Percentiles rank a stretch among this genome's conserved stretches.
Evolutionary conservation across 2,797 vertebrate species (phyloP).

Genomic region (Cottoperca gobio): DNA sequence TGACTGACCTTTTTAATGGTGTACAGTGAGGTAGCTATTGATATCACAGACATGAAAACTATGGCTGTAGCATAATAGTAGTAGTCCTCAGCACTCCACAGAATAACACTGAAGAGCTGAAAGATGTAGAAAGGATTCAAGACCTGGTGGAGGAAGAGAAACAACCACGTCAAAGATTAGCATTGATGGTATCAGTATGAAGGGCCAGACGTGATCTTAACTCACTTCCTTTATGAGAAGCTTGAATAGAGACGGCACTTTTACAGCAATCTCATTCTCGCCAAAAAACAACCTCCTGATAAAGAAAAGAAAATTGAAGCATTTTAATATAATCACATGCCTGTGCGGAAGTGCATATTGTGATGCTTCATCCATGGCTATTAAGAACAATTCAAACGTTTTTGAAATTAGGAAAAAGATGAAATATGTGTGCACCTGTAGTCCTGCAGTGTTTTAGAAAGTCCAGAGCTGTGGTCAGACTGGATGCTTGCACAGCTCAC

Average conservation of each 20-base stretch:
- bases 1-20: constrained; percentile 93
- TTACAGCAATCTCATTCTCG: constrained; percentile 94
- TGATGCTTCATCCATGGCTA: not conserved
- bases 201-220: not conserved
- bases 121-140: constrained; percentile 99
- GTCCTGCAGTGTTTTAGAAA: constrained; percentile 87
- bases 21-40: constrained; percentile 95
- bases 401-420: not conserved
- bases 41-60: constrained; percentile 95
- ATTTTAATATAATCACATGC: not conserved
- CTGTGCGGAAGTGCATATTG: not conserved
- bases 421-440: constrained; percentile 85
- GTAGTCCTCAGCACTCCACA: constrained; percentile 93
- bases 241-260: constrained; percentile 94
- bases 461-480: constrained; percentile 88
- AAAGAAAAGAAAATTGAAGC: constrained; percentile 15
- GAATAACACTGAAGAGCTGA: constrained; percentile 96
- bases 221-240: constrained; percentile 95
- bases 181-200: not conserved
- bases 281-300: constrained; percentile 91
- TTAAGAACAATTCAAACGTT: not conserved
- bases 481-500: constrained; percentile 88
- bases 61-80: constrained; percentile 96
- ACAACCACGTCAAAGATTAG: not conserved
- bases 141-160: constrained; percentile 83